A percentile compares a stretch with the other conserved stretches of the same genome.
Evolutionary conservation across 2,797 vertebrate species (phyloP).

Genomic region (Brachyalestes nurse): DNA sequence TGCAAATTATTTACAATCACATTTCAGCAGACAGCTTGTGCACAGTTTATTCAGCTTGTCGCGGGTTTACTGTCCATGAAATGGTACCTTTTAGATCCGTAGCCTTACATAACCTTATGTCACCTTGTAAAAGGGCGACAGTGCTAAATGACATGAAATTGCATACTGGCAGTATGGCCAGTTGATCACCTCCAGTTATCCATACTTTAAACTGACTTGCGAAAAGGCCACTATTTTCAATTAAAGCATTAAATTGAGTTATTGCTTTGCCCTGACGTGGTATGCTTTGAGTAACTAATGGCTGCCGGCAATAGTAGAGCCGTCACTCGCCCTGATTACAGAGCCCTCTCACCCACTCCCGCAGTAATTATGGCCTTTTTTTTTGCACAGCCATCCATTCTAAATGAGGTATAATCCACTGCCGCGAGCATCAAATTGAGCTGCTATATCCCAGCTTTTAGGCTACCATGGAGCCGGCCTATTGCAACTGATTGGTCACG

Average conservation of each 20-base stretch:
- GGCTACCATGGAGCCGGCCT: constrained; percentile 27
- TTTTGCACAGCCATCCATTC: constrained; percentile 74
- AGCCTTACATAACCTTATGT: background rate
- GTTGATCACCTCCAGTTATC: background rate
- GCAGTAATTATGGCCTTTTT: constrained; percentile 68
- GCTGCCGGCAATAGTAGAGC: background rate
- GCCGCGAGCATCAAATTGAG: constrained; percentile 63
- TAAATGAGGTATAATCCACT: constrained; percentile 67
- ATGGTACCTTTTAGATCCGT: background rate
- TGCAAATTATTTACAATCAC: constrained; percentile 5
- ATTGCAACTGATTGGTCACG: constrained; percentile 33
- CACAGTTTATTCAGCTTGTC: background rate
- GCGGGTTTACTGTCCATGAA: constrained; percentile 15
- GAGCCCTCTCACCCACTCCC: constrained; percentile 49
- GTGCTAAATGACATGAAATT: background rate
- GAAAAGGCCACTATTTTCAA: background rate
- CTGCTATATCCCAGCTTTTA: constrained; percentile 56
- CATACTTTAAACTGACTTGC: background rate
- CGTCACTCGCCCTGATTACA: constrained; percentile 44
- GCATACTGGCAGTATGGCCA: background rate
- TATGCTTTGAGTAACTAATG: constrained; percentile 9
- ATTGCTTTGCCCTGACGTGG: constrained; percentile 6
- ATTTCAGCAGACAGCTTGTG: background rate
- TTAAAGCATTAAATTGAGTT: constrained; percentile 25
- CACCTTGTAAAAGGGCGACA: background rate